Evolutionary conservation across 2,888 invertebrate genomes (phyloP).

Genomic region (Trissolcus japonicus): DNA sequence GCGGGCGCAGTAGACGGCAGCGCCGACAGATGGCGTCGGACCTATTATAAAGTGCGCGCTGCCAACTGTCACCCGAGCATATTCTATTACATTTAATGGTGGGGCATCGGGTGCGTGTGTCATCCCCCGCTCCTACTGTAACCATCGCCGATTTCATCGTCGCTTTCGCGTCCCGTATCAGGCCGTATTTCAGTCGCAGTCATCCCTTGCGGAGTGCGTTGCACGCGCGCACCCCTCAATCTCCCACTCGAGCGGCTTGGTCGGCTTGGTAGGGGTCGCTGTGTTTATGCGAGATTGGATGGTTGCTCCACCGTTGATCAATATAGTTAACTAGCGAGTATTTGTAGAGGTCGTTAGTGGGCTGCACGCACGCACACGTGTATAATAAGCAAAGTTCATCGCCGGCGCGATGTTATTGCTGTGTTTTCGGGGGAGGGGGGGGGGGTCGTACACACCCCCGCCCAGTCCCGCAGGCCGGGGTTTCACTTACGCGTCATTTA

Average conservation of each 20-base stretch:
- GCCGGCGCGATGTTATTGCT: conserved; percentile 35
- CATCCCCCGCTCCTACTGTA: conserved; percentile 29
- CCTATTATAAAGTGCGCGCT: conserved; percentile 58
- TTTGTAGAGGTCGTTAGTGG: conserved; percentile 60
- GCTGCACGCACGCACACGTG: conserved; percentile 46
- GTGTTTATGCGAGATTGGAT: conserved; percentile 62
- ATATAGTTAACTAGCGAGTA: conserved; percentile 65
- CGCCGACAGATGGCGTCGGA: conserved; percentile 59
- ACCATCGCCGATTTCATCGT: conserved; percentile 37
- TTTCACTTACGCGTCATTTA: conserved; percentile 43
- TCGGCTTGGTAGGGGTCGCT: not conserved
- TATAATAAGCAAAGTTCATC: conserved; percentile 48
- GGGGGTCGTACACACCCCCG: conserved; percentile 8
- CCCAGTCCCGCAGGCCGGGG: conserved; percentile 3
- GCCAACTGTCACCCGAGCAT: conserved; percentile 60
- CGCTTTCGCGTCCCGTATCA: conserved; percentile 11
- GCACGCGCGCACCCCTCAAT: conserved; percentile 15
- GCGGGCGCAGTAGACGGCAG: conserved; percentile 40
- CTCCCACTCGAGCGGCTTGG: conserved; percentile 35
- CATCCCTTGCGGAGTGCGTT: conserved; percentile 14
- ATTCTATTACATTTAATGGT: conserved; percentile 61
- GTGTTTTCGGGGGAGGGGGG: conserved; percentile 46
- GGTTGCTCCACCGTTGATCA: conserved; percentile 65
- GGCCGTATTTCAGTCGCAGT: conserved; percentile 13
- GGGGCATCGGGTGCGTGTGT: conserved; percentile 16